phyloP scores from a whole-genome alignment of 2,113 vertebrate species.

The Poeciliopsis turrubarensis region DNA sequence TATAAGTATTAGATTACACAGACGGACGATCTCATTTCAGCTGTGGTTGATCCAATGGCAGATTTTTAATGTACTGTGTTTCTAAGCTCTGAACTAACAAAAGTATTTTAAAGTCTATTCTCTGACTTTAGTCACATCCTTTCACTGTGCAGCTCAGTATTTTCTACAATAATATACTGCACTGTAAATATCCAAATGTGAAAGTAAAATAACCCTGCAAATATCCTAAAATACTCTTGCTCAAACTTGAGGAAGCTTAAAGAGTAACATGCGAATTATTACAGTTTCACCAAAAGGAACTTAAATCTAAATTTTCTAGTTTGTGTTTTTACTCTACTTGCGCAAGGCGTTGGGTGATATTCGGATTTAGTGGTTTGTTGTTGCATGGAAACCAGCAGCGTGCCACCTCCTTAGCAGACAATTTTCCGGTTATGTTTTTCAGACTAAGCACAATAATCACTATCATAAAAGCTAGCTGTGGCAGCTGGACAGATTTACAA shows the following conservation, averaged over 20 bases:
- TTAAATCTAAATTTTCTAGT: background rate
- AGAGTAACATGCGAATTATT: background rate
- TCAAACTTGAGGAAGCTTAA: background rate
- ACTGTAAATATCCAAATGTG: background rate
- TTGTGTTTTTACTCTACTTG: background rate
- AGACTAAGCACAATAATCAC: slow-evolving; percentile 22
- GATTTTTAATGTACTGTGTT: no score
- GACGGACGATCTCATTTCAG: slow-evolving; percentile 5
- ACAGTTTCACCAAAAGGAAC: background rate
- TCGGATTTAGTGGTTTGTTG: background rate
- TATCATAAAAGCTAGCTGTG: slow-evolving; percentile 37
- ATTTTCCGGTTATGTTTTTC: slow-evolving; percentile 25
- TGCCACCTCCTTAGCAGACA: slow-evolving; percentile 3
- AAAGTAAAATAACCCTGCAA: background rate
- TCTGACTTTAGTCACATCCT: no score
- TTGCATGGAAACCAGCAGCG: slow-evolving; percentile 4
- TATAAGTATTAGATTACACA: slow-evolving; percentile 32
- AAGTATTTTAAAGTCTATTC: no score
- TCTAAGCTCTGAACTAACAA: no score
- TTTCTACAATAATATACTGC: background rate
- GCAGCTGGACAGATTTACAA: slow-evolving; percentile 46
- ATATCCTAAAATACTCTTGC: background rate
- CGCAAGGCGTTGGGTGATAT: background rate
- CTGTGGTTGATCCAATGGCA: background rate
- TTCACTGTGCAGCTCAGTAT: background rate